A percentile compares a stretch with the other conserved stretches of the same genome.
Conservation (phyloP, 2,888 invertebrate species). For the Glomeris marginata region DNA sequence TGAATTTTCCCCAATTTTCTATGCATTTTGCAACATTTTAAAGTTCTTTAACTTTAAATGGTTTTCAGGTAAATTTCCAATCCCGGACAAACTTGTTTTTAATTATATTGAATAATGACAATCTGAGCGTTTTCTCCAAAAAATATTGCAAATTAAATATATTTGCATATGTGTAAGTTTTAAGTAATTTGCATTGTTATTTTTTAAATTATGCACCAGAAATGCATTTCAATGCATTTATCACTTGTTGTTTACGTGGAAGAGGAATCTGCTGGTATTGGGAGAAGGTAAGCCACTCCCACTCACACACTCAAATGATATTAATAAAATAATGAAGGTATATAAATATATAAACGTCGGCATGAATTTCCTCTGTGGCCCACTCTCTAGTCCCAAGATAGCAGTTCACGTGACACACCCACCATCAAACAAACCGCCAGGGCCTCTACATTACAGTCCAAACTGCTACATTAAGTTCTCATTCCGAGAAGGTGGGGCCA, state of each 20-base stretch:
- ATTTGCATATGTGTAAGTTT: no score
- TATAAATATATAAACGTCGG: not conserved
- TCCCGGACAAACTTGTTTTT: no score
- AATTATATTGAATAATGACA: no score
- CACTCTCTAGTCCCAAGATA: constrained; percentile 11
- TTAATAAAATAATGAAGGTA: not conserved
- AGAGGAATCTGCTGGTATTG: constrained; percentile 66
- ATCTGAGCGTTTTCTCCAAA: no score
- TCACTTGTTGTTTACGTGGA: constrained; percentile 58
- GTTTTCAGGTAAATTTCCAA: no score
- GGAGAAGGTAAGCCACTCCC: constrained; percentile 41
- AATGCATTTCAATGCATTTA: constrained; percentile 39
- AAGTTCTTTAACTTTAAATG: no score
- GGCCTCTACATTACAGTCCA: constrained; percentile 54
- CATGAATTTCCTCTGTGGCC: no score
- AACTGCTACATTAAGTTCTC: constrained; percentile 66
- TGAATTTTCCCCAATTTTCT: no score
- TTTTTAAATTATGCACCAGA: constrained; percentile 38
- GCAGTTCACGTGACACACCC: constrained; percentile 12
- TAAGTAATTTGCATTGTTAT: not conserved
- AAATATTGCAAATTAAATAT: no score
- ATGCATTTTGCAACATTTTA: no score
- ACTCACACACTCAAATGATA: constrained; percentile 4
- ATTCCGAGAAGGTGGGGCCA: constrained; percentile 59
- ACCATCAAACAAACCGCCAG: constrained; percentile 45